phyloP scores from a whole-genome alignment of 2,113 vertebrate species.

The Condylura cristata region DNA sequence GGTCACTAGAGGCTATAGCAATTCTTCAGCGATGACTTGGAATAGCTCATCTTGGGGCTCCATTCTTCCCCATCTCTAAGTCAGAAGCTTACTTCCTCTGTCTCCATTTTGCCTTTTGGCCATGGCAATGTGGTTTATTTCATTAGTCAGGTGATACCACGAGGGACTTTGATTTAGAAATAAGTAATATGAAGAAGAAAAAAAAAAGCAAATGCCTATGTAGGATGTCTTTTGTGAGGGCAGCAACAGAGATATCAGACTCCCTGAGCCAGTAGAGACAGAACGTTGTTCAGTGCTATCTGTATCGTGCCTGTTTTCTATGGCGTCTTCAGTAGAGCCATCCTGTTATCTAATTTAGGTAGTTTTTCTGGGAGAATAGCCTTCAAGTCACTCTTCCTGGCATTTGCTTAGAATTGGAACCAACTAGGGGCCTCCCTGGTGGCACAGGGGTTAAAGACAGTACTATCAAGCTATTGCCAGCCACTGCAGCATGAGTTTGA shows the following conservation, averaged over 20 bases:
- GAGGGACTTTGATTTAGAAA: not conserved
- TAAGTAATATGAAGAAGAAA: not conserved
- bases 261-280: not conserved
- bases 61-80: not conserved
- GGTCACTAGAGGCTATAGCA: not conserved
- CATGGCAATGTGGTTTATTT: not conserved
- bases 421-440: no score
- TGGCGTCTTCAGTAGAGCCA: not conserved
- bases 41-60: not conserved
- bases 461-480: no score
- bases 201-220: not conserved
- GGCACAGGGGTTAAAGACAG: no score
- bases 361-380: not conserved
- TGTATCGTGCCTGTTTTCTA: not conserved
- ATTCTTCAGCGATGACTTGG: not conserved
- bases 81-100: not conserved
- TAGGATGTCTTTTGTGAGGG: not conserved
- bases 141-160: not conserved
- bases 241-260: not conserved
- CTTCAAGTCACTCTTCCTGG: not conserved
- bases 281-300: not conserved
- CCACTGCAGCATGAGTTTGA: no score
- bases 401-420: not conserved
- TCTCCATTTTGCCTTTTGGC: not conserved
- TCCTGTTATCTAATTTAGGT: not conserved